Evolutionary conservation across 2,797 vertebrate species (phyloP), one percentile per base, ranked within the genome.

Genomic region (Paguma larvata): DNA sequence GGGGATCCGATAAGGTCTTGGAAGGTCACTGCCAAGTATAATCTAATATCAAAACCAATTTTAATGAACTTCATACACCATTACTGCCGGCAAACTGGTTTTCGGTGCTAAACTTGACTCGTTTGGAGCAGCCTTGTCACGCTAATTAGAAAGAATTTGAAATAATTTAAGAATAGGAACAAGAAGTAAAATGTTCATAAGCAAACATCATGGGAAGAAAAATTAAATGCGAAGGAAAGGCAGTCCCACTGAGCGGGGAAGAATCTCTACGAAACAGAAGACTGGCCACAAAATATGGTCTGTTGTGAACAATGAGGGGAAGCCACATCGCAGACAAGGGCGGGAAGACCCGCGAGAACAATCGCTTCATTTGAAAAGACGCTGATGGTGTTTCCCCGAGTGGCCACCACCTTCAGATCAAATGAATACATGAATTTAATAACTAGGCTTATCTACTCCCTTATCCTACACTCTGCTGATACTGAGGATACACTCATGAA

Each of bases 121-220:
- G 6, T 70, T 56, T 77, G 38, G 63, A 80, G 38, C 46, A 88
- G 70, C 8, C 46, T 34, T 46, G 27, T 25, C 63, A 93, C 78
- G 56, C 16, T 78, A 70, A 93, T 94, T 93, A 89, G 82, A 65
- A 77, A 95, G 82, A 96, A 80, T 95, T 82, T 95, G 68, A 97
- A 93, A 88, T 93, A 85, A 83, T 62, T 87, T 87, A 78, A 86
- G 87, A 77, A 87, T 56, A 78, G 15, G 41, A 94, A 85, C 75
- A 75, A 70, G 72, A 86, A 95, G 68, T 87, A 59, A 90, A 86
- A 96, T 87, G 77, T 75, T 92, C 82, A 63, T 30, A 78, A 65
- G n/a, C 41, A 91, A 89, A 67, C 25, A 89, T 21, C 65, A 56
- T 11, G 65, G n/a, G 23, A 46, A 82, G 41, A 65, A 87, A 75